Base-by-base conservation (phyloP, 2,113 vertebrate genomes). In the Glaucidium brasilianum region DNA sequence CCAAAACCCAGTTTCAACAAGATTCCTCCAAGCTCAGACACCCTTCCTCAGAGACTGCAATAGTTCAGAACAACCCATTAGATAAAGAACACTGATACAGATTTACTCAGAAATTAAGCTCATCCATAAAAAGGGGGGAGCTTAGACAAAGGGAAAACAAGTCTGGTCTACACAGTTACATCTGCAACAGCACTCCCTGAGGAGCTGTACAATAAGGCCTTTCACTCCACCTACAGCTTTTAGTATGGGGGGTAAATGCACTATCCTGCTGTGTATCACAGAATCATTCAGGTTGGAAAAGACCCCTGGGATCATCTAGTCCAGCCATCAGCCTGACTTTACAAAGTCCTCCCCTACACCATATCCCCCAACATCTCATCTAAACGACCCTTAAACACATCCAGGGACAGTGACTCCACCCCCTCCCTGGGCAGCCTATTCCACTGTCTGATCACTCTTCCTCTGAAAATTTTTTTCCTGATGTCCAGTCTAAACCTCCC, bases 211-310 rank as follows among this genome's bases (percentile, higher is more conserved):
- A 45, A 11, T 10, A n/a, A n/a, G 1, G 1, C 47, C 39, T 83
- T 59, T 18, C 41, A 16, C 21, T 69, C 43, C 50, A 55, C 43
- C 52, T 29, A 12, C 32, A 79, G 35, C 34, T 21, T 69, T 89
- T 17, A 39, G 15, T 3, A 7, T 0, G 0, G 12, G 26, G 22
- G 9, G 17, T 25, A 63, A 71, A 87, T 62, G 78, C 23, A 22
- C 34, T 41, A 1, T 32, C 53, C 58, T 75, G 66, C 75, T 83
- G 62, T 12, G 39, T 18, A 39, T 39, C 39, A 39, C 39, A 39
- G 39, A 39, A 39, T 39, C 39, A 39, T 39, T 39, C 39, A 39
- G 39, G 39, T 39, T 39, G 39, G 39, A 39, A 39, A 39, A 39
- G 39, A 39, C 39, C 39, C 39, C 12, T 39, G 39, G 39, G 39